Base-by-base conservation (phyloP, 2,888 invertebrate species). In the Eudemis profundana region DNA sequence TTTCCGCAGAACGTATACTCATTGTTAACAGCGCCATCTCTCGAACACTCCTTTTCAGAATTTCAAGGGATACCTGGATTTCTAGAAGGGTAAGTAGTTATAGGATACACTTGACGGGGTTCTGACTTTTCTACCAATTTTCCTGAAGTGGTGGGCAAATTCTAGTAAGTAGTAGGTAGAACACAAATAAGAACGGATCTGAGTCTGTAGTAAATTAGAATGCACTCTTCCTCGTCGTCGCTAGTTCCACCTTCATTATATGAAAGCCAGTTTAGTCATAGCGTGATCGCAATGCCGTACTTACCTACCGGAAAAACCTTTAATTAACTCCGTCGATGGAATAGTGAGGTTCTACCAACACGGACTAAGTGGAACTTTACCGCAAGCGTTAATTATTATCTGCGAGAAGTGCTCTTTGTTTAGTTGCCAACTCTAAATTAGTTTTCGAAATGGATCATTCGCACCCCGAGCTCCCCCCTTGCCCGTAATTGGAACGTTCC, bases 381-480 rank as follows among this genome's bases (percentile, higher is more conserved):
- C 92, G 85, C 92, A 87, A 90, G 89, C 92, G 90, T 92, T 92
- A 92, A 92, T 92, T 92, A 92, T 92, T 91, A 92, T 92, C 91
- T 90, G 90, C 82, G 87, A 89, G 89, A 85, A 91, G 91, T 91
- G 90, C 90, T 91, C 92, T 90, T 92, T 92, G 92, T 92, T 92
- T 91, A 92, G 92, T 92, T 92, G 91, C 90, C 90, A 92, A 92
- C 92, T 92, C 92, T 90, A 92, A 92, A 92, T 92, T 92, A 92
- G 92, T 92, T 92, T 92, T 92, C 90, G 92, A 91, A 92, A 92
- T 92, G 90, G 92, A 92, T 92, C 92, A 91, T 91, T 91, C 91
- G 86, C 90, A 89, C 90, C 89, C 90, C 83, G 74, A 77, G 72
- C 76, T 73, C 82, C 81, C 79, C 72, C 70, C 73, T 68, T 67